phyloP scores from a whole-genome alignment of 2,113 vertebrate genomes.

The Scytalopus superciliaris region DNA sequence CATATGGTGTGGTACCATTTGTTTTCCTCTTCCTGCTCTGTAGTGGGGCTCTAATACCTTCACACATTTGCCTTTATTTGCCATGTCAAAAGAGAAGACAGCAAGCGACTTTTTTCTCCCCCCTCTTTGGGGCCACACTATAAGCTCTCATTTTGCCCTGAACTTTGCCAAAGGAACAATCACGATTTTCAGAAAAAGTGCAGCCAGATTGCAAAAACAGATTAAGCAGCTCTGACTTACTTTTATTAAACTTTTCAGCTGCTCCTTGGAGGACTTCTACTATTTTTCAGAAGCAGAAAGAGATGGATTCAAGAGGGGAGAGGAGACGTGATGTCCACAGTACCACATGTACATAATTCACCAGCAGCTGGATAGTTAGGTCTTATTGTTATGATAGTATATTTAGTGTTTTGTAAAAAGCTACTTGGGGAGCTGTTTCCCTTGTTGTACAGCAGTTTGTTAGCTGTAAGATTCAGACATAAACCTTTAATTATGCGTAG shows the following conservation, averaged over 20 bases:
- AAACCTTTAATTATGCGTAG: conserved; percentile 49
- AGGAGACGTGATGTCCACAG: not conserved
- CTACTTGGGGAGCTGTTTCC: conserved; percentile 10
- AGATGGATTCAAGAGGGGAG: not conserved
- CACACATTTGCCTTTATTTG: conserved; percentile 41
- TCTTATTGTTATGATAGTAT: conserved; percentile 18
- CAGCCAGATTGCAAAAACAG: not conserved
- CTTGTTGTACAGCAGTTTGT: conserved; percentile 13
- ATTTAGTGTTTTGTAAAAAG: conserved; percentile 36
- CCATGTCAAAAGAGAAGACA: not conserved
- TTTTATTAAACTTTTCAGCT: conserved; percentile 29
- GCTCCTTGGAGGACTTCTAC: conserved; percentile 14
- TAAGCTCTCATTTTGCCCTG: not conserved
- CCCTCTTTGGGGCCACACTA: not conserved
- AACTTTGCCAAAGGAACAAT: conserved; percentile 14
- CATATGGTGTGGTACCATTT: conserved; percentile 40
- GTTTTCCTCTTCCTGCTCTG: conserved; percentile 43
- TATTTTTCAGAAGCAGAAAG: not conserved
- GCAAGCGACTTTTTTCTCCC: not conserved
- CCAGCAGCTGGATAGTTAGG: conserved; percentile 18
- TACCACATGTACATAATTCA: not conserved
- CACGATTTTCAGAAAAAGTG: not conserved
- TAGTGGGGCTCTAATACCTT: conserved; percentile 28
- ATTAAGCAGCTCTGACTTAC: not conserved
- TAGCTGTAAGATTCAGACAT: conserved; percentile 21